A percentile compares a stretch with the other conserved stretches of the same genome.
Conservation (phyloP, 2,797 vertebrate genomes). For the Discoglossus pictus region DNA sequence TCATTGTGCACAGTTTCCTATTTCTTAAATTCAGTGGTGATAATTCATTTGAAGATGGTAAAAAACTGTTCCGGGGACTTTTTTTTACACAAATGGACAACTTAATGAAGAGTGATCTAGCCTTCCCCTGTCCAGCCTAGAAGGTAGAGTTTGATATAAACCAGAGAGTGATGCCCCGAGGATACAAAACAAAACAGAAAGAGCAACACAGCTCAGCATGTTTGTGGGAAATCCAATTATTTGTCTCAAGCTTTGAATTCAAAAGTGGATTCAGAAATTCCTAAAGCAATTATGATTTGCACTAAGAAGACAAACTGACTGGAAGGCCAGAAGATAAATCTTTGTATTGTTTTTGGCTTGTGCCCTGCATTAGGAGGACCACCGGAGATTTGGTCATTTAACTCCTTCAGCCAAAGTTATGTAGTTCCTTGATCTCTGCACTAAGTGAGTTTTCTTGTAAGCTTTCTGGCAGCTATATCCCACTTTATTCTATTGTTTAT, state of each 20-base stretch:
- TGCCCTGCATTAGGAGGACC: conserved; percentile 52
- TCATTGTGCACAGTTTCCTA: conserved; percentile 58
- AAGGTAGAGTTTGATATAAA: conserved; percentile 70
- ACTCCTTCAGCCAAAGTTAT: conserved; percentile 3
- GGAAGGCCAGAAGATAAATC: conserved; percentile 66
- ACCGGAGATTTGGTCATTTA: conserved; percentile 18
- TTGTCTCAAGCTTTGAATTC: conserved; percentile 83
- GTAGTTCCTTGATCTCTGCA: neutral
- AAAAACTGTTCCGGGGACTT: conserved; percentile 58
- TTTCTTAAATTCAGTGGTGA: conserved; percentile 61
- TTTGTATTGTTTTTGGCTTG: conserved; percentile 69
- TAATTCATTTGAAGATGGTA: conserved; percentile 61
- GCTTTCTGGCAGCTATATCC: too few species aligned
- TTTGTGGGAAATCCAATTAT: conserved; percentile 87
- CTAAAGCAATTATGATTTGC: conserved; percentile 81
- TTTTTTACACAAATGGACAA: conserved; percentile 67
- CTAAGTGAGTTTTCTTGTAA: neutral
- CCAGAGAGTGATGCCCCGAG: conserved; percentile 68
- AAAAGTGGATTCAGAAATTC: conserved; percentile 79
- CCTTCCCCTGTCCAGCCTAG: conserved; percentile 63
- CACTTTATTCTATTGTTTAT: too few species aligned
- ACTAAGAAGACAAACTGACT: conserved; percentile 62
- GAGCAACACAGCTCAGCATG: conserved; percentile 83
- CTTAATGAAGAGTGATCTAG: conserved; percentile 67
- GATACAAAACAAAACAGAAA: conserved; percentile 73